Percentiles rank a stretch among this genome's conserved stretches.
Evolutionary conservation across 2,113 vertebrate species (phyloP).

Genomic region (Aix galericulata): DNA sequence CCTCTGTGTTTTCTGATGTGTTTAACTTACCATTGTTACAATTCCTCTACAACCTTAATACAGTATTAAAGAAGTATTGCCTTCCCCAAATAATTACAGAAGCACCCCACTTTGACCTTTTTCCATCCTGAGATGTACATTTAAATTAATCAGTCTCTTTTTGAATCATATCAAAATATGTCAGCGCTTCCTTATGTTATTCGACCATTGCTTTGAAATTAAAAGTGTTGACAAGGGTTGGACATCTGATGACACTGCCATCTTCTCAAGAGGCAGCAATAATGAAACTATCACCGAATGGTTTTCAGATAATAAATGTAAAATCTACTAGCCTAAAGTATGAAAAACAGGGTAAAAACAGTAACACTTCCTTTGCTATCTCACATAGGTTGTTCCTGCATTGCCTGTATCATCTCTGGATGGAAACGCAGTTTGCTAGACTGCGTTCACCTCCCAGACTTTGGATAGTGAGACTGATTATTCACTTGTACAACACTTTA

Average conservation of each 20-base stretch:
- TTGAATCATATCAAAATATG: neutral
- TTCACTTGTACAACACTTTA: neutral
- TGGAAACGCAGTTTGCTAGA: neutral
- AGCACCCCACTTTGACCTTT: neutral
- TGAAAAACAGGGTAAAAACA: neutral
- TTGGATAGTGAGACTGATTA: neutral
- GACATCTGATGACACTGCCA: neutral
- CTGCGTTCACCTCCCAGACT: neutral
- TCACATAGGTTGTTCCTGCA: neutral
- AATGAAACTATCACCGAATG: neutral
- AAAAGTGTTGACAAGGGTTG: neutral
- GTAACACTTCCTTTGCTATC: neutral
- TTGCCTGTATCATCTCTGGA: neutral
- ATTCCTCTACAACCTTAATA: neutral
- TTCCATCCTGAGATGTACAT: neutral
- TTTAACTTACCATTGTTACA: neutral
- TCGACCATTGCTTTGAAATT: neutral
- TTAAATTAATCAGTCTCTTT: neutral
- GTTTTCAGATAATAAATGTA: neutral
- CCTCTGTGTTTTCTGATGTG: neutral
- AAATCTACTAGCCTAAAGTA: neutral
- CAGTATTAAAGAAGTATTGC: neutral
- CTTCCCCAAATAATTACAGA: neutral
- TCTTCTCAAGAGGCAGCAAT: neutral
- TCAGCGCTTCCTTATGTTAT: neutral